These are phyloP conservation scores for Stichodactyla helianthus DNA, from an alignment of 64 coral and sea anemone genomes.

Conservation along the genomic window DNA sequence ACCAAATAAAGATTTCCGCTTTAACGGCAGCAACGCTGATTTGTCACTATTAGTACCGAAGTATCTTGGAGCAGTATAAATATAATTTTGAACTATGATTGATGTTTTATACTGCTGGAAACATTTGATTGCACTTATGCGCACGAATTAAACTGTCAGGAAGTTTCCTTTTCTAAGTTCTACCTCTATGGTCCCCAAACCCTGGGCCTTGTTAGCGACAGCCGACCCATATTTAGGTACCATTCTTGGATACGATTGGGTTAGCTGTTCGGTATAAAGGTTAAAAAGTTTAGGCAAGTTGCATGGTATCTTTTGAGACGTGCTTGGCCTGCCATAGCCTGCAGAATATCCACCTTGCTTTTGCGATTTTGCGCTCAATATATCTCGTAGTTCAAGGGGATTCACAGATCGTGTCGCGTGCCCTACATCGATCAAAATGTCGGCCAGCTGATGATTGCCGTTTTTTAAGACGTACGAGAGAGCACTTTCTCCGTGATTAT, in stretches of 20 bases:
- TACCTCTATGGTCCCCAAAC: neutral
- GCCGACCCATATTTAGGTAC: neutral
- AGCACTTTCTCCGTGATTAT: constrained; percentile 53
- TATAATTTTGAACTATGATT: too few species aligned
- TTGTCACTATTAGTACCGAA: too few species aligned
- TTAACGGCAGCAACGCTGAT: too few species aligned
- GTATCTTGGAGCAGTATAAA: too few species aligned
- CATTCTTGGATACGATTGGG: constrained; percentile 43
- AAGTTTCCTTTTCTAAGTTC: neutral
- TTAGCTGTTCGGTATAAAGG: constrained; percentile 59
- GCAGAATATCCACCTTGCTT: neutral
- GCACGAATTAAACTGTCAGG: neutral
- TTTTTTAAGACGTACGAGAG: constrained; percentile 36
- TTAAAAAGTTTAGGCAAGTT: constrained; percentile 47
- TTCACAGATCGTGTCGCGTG: constrained; percentile 13
- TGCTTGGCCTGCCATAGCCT: constrained; percentile 5
- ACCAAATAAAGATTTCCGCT: too few species aligned
- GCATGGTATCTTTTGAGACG: constrained; percentile 17
- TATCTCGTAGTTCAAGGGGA: neutral
- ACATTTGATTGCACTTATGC: neutral
- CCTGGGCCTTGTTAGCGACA: neutral
- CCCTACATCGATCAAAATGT: constrained; percentile 45
- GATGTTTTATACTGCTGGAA: too few species aligned
- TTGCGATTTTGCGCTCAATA: constrained; percentile 17
- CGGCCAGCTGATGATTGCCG: constrained; percentile 27